phyloP scores from a whole-genome alignment of 2,113 vertebrate genomes.

The Pyrgilauda ruficollis region DNA sequence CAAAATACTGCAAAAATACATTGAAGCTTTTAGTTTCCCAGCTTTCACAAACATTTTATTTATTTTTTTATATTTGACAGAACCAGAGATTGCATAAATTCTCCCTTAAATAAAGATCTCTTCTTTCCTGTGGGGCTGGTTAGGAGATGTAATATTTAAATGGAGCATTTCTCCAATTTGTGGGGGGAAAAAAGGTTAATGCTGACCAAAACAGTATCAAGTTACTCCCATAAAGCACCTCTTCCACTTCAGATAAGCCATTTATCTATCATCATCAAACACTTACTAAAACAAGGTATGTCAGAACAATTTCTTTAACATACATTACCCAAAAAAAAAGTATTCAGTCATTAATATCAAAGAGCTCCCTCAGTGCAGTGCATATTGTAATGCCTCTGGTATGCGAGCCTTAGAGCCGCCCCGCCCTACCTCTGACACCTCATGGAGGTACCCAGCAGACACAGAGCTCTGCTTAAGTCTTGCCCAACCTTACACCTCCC shows the following conservation, averaged over 20 bases:
- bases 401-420: not conserved
- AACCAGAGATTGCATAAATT: not conserved
- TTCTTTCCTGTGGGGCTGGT: not conserved
- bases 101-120: not conserved
- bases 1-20: not conserved
- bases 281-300: not conserved
- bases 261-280: not conserved
- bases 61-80: not conserved
- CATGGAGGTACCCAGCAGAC: not conserved
- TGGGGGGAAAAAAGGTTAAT: rapidly evolving
- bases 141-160: not conserved
- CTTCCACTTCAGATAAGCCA: not conserved
- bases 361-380: not conserved
- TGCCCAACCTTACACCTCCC: not conserved
- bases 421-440: not conserved
- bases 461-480: not conserved
- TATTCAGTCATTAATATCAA: not conserved
- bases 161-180: not conserved
- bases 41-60: not conserved
- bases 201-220: not conserved
- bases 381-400: not conserved
- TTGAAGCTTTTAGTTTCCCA: not conserved
- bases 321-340: not conserved
- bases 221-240: not conserved
- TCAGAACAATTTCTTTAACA: not conserved